Conservation (phyloP, 2,113 vertebrate species). For the Callithrix jacchus region DNA sequence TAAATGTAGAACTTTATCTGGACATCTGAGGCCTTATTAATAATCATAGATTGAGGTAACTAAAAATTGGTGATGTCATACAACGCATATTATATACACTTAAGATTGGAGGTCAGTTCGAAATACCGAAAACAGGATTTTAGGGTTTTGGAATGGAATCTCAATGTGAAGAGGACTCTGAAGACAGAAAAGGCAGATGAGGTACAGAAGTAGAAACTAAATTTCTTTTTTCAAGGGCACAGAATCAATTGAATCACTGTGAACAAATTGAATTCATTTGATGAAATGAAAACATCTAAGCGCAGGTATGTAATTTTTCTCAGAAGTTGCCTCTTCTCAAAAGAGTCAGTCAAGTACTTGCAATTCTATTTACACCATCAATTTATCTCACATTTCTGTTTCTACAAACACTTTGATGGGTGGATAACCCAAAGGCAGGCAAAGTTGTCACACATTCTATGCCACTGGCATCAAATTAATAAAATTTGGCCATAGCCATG, state of each 20-base stretch:
- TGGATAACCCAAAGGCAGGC: background rate
- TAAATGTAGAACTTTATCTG: background rate
- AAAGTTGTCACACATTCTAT: background rate
- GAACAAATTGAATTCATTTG: background rate
- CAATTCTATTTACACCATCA: background rate
- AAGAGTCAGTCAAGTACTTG: background rate
- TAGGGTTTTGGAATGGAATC: background rate
- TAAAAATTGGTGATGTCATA: background rate
- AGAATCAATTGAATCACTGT: background rate
- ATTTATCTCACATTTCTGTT: background rate
- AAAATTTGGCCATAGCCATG: background rate
- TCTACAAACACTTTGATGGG: background rate
- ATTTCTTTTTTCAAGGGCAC: background rate
- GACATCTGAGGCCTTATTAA: background rate
- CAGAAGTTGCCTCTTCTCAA: background rate
- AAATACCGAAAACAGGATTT: background rate
- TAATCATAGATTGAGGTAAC: background rate
- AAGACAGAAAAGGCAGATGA: background rate
- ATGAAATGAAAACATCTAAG: background rate
- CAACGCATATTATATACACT: background rate
- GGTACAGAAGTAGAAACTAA: rapidly evolving
- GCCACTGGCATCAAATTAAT: background rate
- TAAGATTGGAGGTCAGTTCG: background rate
- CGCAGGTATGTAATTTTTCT: background rate
- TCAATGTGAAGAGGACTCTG: background rate